Evolutionary conservation across 2,113 vertebrate genomes (phyloP), one percentile per base, ranked within the genome.

Genomic region (Odontesthes bonariensis): DNA sequence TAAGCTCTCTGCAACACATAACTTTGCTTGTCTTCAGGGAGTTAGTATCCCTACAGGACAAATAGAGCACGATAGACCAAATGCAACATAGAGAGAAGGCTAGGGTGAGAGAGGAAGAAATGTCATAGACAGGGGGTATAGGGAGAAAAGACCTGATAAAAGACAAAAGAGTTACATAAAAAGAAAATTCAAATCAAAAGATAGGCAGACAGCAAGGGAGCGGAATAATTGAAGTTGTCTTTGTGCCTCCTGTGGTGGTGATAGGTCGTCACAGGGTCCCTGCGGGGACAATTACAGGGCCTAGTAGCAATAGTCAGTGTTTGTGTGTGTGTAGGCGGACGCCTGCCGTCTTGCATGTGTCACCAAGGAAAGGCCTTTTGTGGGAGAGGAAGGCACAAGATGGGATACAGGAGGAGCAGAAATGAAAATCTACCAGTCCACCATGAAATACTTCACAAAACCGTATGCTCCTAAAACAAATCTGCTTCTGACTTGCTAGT

Each of bases 231-330:
- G 13, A 83, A 73, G 71, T 79, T 87, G 81, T 82, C 81, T 80
- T 75, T 75, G 69, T 77, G 57, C 61, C 81, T 82, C 73, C 82
- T 67, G 75, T 69, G 64, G 74, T 51, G 78, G 81, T 81, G 83
- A 89, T 69, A 79, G 83, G 83, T 88, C 82, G 52, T 87, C 84
- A 81, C 53, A 22, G 61, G 60, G 60, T 93, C 92, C 91, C 88
- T 84, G 27, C 79, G 88, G 91, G 84, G 69, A 89, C 91, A 92
- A 91, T 93, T 94, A 92, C 70, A 86, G 85, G 79, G 74, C 84
- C 71, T 52, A 19, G 77, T 73, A 82, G 78, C 66, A 79, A 80
- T 59, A 54, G 47, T 52, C 57, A 20, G 60, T 54, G 53, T 71
- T 59, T 68, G 46, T 58, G 76, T 79, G 54, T 73, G 66, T 75